Evolutionary conservation across 2,888 invertebrate genomes (phyloP).

Genomic region (Lacanobia wlatinum): DNA sequence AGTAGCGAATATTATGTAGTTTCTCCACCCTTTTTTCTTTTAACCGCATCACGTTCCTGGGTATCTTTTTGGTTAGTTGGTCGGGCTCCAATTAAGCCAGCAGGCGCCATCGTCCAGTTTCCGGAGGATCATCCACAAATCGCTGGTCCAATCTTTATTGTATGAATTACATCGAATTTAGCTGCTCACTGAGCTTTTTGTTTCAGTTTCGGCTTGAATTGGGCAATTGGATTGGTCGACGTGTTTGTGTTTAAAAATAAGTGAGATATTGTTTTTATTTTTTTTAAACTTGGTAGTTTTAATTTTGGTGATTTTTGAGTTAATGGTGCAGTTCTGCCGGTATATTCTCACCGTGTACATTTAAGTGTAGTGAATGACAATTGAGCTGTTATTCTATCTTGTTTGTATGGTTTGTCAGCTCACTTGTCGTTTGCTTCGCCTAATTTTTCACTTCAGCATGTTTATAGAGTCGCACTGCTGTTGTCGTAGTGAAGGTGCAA

Average conservation of each 20-base stretch:
- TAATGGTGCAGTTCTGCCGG: background rate
- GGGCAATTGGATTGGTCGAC: constrained; percentile 16
- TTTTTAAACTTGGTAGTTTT: background rate
- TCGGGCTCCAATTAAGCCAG: constrained; percentile 85
- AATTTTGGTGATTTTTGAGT: background rate
- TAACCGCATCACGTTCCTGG: constrained; percentile 77
- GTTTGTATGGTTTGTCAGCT: too few species aligned
- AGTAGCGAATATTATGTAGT: constrained; percentile 59
- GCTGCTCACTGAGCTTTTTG: constrained; percentile 52
- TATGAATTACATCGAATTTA: constrained; percentile 54
- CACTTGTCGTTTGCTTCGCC: too few species aligned
- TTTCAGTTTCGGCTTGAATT: constrained; percentile 25
- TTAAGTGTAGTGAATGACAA: too few species aligned
- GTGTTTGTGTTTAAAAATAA: background rate
- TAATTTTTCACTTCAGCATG: too few species aligned
- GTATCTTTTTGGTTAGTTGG: constrained; percentile 82
- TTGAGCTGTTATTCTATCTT: too few species aligned
- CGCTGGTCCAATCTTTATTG: constrained; percentile 72
- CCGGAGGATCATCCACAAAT: constrained; percentile 77
- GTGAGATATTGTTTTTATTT: background rate
- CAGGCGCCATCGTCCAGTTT: constrained; percentile 79
- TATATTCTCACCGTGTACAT: too few species aligned
- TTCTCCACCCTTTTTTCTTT: constrained; percentile 68
- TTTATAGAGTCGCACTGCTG: too few species aligned
- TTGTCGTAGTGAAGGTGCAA: too few species aligned